A percentile compares a stretch with the other conserved stretches of the same genome.
Conservation (phyloP, 2,113 vertebrate genomes). For the Callospermophilus lateralis region DNA sequence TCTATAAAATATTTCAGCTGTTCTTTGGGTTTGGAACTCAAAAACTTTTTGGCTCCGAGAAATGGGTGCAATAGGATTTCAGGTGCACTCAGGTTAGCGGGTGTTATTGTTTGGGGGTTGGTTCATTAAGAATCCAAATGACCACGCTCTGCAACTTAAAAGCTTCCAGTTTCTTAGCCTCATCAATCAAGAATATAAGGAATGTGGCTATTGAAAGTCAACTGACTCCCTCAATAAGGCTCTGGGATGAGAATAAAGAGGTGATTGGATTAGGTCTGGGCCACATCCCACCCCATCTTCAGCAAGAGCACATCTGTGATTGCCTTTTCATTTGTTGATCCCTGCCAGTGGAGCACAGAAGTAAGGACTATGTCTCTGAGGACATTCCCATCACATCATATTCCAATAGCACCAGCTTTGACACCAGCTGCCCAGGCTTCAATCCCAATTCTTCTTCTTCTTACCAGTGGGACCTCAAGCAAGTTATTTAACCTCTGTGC, state of each 20-base stretch:
- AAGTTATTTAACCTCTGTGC: neutral
- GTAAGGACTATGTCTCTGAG: neutral
- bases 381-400: neutral
- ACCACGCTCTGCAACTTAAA: neutral
- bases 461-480: neutral
- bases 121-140: neutral
- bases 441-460: neutral
- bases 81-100: neutral
- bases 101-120: neutral
- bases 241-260: neutral
- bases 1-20: neutral
- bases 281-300: neutral
- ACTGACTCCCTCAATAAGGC: neutral
- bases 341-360: neutral
- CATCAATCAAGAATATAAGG: neutral
- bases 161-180: conserved; percentile 8
- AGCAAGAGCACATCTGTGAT: neutral
- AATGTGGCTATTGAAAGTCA: neutral
- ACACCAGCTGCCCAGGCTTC: accelerated
- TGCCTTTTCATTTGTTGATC: neutral
- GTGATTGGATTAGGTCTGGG: neutral
- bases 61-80: neutral
- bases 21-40: neutral
- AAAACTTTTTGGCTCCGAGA: neutral
- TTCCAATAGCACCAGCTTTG: neutral